Evolutionary conservation across 2,888 invertebrate species (phyloP).

Genomic region (Alcis repandata): DNA sequence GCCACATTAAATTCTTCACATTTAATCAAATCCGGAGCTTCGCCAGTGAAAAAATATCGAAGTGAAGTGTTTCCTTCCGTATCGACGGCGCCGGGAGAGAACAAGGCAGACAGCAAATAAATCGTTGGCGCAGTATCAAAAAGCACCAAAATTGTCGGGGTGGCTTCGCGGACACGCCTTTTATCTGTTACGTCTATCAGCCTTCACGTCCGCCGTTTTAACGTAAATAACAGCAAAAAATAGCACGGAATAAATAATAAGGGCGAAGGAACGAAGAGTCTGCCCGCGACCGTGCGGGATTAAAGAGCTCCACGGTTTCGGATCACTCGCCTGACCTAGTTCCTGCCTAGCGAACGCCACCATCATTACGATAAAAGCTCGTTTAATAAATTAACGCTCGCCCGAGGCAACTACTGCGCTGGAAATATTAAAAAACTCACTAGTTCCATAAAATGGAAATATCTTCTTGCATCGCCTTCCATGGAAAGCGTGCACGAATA

Average conservation of each 20-base stretch:
- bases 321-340: slow-evolving; percentile 63
- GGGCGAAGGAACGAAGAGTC: slow-evolving; percentile 54
- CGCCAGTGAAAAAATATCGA: slow-evolving; percentile 70
- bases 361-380: slow-evolving; percentile 68
- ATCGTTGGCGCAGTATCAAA: slow-evolving; percentile 82
- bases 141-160: slow-evolving; percentile 77
- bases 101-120: slow-evolving; percentile 77
- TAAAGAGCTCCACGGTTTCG: slow-evolving; percentile 59
- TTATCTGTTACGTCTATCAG: slow-evolving; percentile 83
- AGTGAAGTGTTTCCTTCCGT: slow-evolving; percentile 74
- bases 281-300: slow-evolving; percentile 60
- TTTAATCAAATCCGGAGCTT: slow-evolving; percentile 76
- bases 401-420: slow-evolving; percentile 48
- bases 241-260: slow-evolving; percentile 68
- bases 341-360: slow-evolving; percentile 54
- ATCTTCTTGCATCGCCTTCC: slow-evolving; percentile 29
- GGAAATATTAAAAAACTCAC: slow-evolving; percentile 33
- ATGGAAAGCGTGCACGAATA: slow-evolving; percentile 37
- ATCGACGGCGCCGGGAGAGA: slow-evolving; percentile 66
- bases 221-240: slow-evolving; percentile 74
- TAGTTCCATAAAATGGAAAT: slow-evolving; percentile 35
- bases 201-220: slow-evolving; percentile 64
- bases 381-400: slow-evolving; percentile 60
- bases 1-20: slow-evolving; percentile 80
- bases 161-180: slow-evolving; percentile 79